phyloP scores from a whole-genome alignment of 2,797 vertebrate genomes.

The Amniataba percoides region DNA sequence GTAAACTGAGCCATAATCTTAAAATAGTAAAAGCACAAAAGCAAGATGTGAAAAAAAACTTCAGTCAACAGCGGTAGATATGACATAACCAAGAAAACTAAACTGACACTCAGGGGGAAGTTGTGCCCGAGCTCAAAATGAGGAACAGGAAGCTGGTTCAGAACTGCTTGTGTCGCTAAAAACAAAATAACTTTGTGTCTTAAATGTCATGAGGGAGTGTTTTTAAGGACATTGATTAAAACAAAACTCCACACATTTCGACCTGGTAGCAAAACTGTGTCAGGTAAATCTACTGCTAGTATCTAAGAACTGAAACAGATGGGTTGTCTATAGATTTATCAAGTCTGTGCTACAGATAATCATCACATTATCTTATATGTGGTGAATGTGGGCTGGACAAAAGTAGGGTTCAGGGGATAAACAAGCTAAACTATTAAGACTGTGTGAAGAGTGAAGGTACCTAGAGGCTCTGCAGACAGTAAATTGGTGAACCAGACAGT shows the following conservation, averaged over 20 bases:
- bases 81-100: background rate
- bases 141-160: background rate
- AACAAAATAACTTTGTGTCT: background rate
- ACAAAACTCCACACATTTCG: background rate
- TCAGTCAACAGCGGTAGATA: background rate
- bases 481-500: constrained; percentile 12
- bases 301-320: background rate
- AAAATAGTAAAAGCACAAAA: background rate
- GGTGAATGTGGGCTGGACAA: background rate
- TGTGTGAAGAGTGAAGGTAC: background rate
- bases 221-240: background rate
- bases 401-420: constrained; percentile 8
- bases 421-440: background rate
- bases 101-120: background rate
- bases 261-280: background rate
- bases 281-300: background rate
- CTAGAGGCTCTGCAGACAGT: constrained; percentile 10
- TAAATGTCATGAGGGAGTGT: background rate
- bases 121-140: background rate
- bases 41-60: background rate
- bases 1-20: background rate
- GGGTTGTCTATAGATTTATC: background rate
- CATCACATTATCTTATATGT: too few species aligned
- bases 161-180: background rate
- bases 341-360: background rate